Evolutionary conservation across 2,888 invertebrate species (phyloP), one percentile per base, ranked within the genome.

Genomic region (Athrips mouffetella): DNA sequence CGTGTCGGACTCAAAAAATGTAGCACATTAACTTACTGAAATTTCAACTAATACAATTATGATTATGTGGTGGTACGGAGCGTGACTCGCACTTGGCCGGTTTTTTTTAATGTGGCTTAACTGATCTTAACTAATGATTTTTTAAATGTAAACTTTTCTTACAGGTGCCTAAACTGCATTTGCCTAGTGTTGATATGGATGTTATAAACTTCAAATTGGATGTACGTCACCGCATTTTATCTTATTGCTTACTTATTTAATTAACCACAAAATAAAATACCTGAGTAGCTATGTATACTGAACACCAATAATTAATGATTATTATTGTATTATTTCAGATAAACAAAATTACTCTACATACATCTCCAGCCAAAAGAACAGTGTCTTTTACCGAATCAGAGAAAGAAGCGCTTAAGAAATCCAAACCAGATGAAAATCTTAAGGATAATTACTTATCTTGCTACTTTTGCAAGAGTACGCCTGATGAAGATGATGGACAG

Each of bases 121-220:
- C n/a, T 15, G 11, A 31, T 4, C 2, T 31, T 15, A 1, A 1
- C 15, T 13, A 13, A 31, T 13, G 37, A 13, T 37, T 20, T 6
- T 15, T 29, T n/a, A 13, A 10, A 40, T 27, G 40, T 6, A 37
- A 25, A 23, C 3, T 13, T 20, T 31, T 31, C 13, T 67, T 70
- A 47, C 53, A 85, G 86, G 70, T 81, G 60, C 84, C 84, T 25
- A 76, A 68, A 59, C 60, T 85, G 46, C 70, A 80, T 33, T 53
- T 77, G 5, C 50, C 56, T 15, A 65, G 62, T 48, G 60, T 65
- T 39, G 76, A 83, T 56, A 62, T 81, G 20, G 78, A 83, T 55
- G 59, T 61, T 25, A 59, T 76, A 30, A 73, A 66, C 51, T 61
- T 63, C 7, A 76, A 74, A 60, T 67, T 82, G 50, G 69, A 75